Conservation (phyloP, 1,140 invertebrate species). For the Tetragnatha versicolor region DNA sequence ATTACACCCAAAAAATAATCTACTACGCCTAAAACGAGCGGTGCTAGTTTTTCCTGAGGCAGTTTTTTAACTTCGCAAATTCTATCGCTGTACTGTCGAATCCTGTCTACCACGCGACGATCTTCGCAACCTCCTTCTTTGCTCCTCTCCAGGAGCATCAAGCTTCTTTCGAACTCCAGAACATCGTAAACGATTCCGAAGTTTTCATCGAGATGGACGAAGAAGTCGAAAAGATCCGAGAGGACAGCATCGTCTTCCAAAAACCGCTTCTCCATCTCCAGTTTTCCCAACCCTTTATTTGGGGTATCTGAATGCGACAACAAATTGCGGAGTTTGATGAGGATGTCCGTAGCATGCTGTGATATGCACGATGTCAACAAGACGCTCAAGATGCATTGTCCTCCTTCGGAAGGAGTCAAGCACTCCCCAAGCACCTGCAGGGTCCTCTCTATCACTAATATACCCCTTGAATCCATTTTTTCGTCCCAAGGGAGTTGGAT, state of each 20-base stretch:
- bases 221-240: not conserved
- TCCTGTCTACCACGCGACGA: too few relatives aligned
- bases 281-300: not conserved
- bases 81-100: too few relatives aligned
- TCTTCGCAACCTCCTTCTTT: too few relatives aligned
- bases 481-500: not conserved
- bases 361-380: conserved; percentile 1
- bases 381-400: not conserved
- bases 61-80: too few relatives aligned
- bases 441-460: not conserved
- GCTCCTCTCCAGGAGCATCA: too few relatives aligned
- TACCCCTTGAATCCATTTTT: not conserved
- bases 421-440: conserved; percentile 17
- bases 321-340: conserved; percentile 10
- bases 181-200: not conserved
- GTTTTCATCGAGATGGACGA: not conserved
- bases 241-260: not conserved
- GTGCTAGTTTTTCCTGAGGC: too few relatives aligned
- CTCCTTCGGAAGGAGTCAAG: not conserved
- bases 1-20: too few relatives aligned
- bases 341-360: too few relatives aligned
- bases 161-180: too few relatives aligned
- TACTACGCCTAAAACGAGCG: too few relatives aligned
- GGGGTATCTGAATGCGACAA: not conserved
- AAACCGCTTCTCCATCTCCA: not conserved